A percentile compares a stretch with the other conserved stretches of the same genome.
Conservation (phyloP, 2,797 vertebrate species). For the Melanotaenia pygmaea region DNA sequence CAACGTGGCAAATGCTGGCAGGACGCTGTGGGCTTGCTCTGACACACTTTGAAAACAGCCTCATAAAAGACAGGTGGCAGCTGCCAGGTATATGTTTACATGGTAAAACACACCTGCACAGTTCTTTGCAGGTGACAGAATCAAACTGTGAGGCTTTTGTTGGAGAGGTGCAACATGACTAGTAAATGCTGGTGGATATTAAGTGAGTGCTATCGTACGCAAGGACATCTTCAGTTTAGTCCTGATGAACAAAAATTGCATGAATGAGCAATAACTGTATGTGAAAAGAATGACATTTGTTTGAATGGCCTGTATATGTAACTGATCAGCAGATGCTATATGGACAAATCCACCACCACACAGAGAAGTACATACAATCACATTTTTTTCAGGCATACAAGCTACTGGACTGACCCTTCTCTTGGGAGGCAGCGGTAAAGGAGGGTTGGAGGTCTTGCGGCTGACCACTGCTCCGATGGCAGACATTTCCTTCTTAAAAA, state of each 20-base stretch:
- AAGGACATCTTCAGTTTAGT: background rate
- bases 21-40: background rate
- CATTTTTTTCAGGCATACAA: background rate
- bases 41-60: slow-evolving; percentile 3
- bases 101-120: slow-evolving; percentile 59
- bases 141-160: slow-evolving; percentile 9
- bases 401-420: slow-evolving; percentile 86
- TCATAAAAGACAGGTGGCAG: slow-evolving; percentile 58
- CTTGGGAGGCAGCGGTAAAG: slow-evolving; percentile 95
- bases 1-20: slow-evolving; percentile 34
- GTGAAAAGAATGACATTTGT: background rate
- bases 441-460: slow-evolving; percentile 89
- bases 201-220: background rate
- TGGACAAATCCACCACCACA: background rate
- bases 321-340: background rate
- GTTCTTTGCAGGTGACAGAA: slow-evolving; percentile 31
- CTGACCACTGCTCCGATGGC: slow-evolving; percentile 88
- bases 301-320: background rate
- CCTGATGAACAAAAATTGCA: background rate
- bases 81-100: slow-evolving; percentile 51
- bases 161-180: slow-evolving; percentile 9
- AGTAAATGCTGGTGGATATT: slow-evolving; percentile 27
- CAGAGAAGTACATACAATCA: background rate
- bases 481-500: slow-evolving; percentile 94
- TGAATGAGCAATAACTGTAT: background rate